phyloP scores from a whole-genome alignment of 2,113 vertebrate genomes.

The Zosterops lateralis region DNA sequence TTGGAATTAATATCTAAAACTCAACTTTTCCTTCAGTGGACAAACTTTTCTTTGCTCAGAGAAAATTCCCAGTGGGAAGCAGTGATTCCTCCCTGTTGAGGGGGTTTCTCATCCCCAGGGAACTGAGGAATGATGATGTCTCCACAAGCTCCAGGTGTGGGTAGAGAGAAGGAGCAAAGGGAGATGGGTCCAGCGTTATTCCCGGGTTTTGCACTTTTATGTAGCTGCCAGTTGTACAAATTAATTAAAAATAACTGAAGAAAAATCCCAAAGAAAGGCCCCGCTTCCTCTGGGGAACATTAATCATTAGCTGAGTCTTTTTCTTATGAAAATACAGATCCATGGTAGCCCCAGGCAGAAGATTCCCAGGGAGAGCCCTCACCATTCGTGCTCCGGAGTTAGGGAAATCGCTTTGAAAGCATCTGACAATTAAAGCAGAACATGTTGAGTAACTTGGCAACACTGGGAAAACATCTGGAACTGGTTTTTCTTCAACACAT shows the following conservation, averaged over 20 bases:
- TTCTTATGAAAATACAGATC: conserved; percentile 58
- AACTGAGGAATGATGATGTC: neutral
- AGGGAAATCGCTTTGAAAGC: conserved; percentile 64
- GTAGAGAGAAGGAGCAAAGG: neutral
- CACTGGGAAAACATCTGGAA: conserved; percentile 60
- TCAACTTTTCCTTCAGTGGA: neutral
- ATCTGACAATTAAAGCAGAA: conserved; percentile 63
- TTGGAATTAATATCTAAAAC: neutral
- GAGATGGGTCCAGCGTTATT: neutral
- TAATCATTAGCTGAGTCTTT: conserved; percentile 52
- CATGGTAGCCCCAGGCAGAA: conserved; percentile 57
- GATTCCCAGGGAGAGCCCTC: conserved; percentile 65
- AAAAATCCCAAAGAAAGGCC: conserved; percentile 61
- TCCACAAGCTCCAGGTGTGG: neutral
- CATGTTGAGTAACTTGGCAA: conserved; percentile 67
- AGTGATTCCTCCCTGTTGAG: neutral
- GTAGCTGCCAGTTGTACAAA: conserved; percentile 59
- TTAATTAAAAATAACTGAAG: conserved; percentile 68
- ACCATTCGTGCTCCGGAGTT: conserved; percentile 57
- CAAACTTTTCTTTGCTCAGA: neutral
- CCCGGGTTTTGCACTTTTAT: conserved; percentile 26
- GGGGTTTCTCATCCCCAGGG: neutral
- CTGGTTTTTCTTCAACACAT: conserved; percentile 54
- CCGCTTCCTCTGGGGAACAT: conserved; percentile 49
- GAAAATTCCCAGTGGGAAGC: neutral